These are phyloP conservation scores for Calliopsis andreniformis DNA, from an alignment of 1,140 invertebrate species.

Conservation along the genomic window DNA sequence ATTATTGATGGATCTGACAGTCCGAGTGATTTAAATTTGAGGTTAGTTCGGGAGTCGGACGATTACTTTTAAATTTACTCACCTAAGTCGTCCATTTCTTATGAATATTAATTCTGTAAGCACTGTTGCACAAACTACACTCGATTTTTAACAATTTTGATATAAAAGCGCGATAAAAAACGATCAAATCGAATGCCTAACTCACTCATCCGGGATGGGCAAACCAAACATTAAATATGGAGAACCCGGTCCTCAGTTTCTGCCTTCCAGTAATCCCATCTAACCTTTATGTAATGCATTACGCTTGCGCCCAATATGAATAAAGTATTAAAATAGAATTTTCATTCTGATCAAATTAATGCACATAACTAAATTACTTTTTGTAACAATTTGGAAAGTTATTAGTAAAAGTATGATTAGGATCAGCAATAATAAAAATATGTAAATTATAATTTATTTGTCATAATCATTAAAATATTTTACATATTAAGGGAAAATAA, in stretches of 20 bases:
- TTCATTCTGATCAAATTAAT: neutral
- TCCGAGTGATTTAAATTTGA: slow-evolving; percentile 34
- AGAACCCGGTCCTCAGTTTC: slow-evolving; percentile 50
- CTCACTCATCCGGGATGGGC: neutral
- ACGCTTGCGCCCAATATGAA: neutral
- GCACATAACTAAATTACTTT: neutral
- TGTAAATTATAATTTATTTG: neutral
- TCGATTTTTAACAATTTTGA: slow-evolving; percentile 13
- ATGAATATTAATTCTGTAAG: neutral
- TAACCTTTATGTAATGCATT: neutral
- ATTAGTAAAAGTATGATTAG: too few relatives aligned
- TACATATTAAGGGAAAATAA: neutral
- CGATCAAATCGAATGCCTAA: slow-evolving; percentile 16
- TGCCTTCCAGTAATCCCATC: neutral
- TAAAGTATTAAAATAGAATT: neutral
- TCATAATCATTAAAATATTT: slow-evolving; percentile 23
- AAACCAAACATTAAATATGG: slow-evolving; percentile 65
- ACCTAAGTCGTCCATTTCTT: slow-evolving; percentile 73
- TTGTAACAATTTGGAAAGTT: neutral
- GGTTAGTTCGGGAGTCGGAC: slow-evolving; percentile 46
- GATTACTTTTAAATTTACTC: slow-evolving; percentile 42
- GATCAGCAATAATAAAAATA: neutral
- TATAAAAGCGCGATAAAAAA: neutral
- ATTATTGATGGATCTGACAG: slow-evolving; percentile 14
- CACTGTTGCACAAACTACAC: slow-evolving; percentile 13